Conservation (phyloP, 2,113 vertebrate genomes). For the Xyrauchen texanus region DNA sequence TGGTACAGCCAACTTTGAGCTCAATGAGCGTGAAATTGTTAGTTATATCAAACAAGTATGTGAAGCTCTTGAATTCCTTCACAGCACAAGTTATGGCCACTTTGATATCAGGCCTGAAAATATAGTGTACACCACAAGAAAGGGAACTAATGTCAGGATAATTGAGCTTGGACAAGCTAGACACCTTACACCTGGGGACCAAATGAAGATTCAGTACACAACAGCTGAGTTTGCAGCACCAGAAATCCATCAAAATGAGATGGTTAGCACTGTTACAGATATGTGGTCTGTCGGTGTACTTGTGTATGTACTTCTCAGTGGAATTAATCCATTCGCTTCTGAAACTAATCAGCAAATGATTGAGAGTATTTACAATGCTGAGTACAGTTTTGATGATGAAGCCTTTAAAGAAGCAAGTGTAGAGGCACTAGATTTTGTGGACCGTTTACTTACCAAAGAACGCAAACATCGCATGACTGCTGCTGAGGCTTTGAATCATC, state of each 20-base stretch:
- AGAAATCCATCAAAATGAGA: conserved; percentile 94
- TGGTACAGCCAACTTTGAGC: conserved; percentile 84
- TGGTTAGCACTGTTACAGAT: conserved; percentile 91
- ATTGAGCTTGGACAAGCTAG: conserved; percentile 94
- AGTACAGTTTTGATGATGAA: conserved; percentile 94
- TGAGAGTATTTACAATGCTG: conserved; percentile 93
- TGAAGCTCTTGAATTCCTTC: conserved; percentile 89
- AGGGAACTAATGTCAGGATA: conserved; percentile 87
- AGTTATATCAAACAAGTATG: conserved; percentile 90
- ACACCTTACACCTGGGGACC: conserved; percentile 91
- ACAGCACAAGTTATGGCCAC: conserved; percentile 85
- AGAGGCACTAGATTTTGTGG: conserved; percentile 92
- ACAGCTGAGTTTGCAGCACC: conserved; percentile 92
- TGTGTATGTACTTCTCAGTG: conserved; percentile 89
- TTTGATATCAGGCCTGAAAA: conserved; percentile 97
- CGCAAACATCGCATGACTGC: conserved; percentile 94
- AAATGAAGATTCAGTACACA: conserved; percentile 89
- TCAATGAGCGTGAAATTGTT: conserved; percentile 88
- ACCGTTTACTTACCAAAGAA: conserved; percentile 92
- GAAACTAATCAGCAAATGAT: conserved; percentile 97
- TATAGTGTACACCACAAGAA: conserved; percentile 92
- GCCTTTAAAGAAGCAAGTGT: conserved; percentile 87
- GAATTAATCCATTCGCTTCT: conserved; percentile 92
- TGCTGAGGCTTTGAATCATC: conserved; percentile 87
- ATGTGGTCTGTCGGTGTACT: conserved; percentile 97